Base-by-base conservation (phyloP, 2,113 vertebrate species). In the Hemichromis elongatus region DNA sequence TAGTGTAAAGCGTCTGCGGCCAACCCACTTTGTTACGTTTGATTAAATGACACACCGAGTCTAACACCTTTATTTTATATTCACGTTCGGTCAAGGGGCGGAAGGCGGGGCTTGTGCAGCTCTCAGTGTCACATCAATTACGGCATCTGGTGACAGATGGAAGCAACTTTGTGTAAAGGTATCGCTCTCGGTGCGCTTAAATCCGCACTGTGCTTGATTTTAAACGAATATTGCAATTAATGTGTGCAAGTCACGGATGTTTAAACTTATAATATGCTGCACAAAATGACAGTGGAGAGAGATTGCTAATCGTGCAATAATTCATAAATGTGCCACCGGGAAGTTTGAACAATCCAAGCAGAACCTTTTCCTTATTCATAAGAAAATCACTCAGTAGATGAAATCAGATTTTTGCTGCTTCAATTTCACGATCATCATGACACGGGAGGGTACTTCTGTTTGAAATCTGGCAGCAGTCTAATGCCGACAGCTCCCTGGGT, bases 401-500 rank as follows among this genome's bases (percentile, higher is more conserved):
- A 83, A 91, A 87, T 83, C 35, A 12, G 80, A 86, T 87, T 88
- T 52, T 66, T 59, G 33, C 56, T 28, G 79, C 80, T 83, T 75
- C 82, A 89, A 18, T 90, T 91, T 90, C 79, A 88, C 33, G 59
- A 88, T 91, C 78, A 52, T 52, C 59, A 30, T 57, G 77, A 89
- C 84, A 86, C 77, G 55, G 75, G 40, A 70, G 84, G 56, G 50
- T 68, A 83, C 57, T 83, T 78, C 80, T 86, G 80, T 91, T 88
- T 7, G 79, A 87, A 92, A 89, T 92, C 87, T 91, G 85, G 90
- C 88, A 91, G 82, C 86, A 87, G 90, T 90, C 86, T 85, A 86
- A 94, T 73, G 80, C 79, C 88, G 78, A 90, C 24, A 73, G 77
- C 90, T 95, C 94, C 87, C 93, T 40, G 83, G 84, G 87, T 90